phyloP scores from a whole-genome alignment of 2,113 vertebrate species.

The Uria aalge region DNA sequence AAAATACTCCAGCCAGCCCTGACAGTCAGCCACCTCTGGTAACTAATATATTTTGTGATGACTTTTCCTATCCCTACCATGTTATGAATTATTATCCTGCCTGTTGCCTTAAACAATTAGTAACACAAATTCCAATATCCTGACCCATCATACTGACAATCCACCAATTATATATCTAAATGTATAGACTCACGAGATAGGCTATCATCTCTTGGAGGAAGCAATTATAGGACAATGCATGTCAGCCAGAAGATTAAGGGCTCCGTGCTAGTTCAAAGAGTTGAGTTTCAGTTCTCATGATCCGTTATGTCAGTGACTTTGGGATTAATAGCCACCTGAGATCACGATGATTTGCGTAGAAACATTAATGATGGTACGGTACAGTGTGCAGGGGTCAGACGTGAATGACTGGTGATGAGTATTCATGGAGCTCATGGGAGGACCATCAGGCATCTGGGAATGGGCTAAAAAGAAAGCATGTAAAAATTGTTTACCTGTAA shows the following conservation, averaged over 20 bases:
- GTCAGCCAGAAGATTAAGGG: slow-evolving; percentile 19
- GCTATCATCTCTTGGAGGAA: not conserved
- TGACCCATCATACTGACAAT: not conserved
- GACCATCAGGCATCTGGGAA: not conserved
- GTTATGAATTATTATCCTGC: slow-evolving; percentile 7
- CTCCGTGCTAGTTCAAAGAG: not conserved
- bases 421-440: not conserved
- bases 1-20: not conserved
- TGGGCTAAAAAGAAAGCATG: not conserved
- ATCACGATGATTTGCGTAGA: not conserved
- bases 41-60: not conserved
- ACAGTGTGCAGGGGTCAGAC: not conserved
- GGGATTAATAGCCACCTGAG: not conserved
- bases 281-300: not conserved
- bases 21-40: not conserved
- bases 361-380: not conserved
- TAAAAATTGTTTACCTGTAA: not conserved
- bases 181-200: not conserved
- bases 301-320: not conserved
- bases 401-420: not conserved
- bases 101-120: slow-evolving; percentile 37
- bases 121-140: not conserved
- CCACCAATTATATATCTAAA: not conserved
- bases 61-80: not conserved
- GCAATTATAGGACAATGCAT: not conserved